Evolutionary conservation across 2,888 invertebrate genomes (phyloP).

Genomic region (Clivina fossor): DNA sequence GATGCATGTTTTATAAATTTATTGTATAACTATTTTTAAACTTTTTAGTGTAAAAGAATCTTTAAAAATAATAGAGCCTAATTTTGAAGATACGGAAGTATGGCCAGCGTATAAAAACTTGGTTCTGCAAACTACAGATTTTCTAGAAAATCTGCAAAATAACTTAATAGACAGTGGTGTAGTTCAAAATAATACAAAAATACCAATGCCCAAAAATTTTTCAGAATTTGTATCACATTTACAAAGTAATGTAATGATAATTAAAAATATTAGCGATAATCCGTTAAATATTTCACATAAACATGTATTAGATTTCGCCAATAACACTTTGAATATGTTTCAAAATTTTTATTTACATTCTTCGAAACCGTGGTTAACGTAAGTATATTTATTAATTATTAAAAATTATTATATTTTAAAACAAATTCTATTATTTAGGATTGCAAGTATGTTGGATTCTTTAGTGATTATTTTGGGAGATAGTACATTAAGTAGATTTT

Average conservation of each 20-base stretch:
- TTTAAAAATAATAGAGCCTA: slow-evolving; percentile 22
- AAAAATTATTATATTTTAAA: not conserved
- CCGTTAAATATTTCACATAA: too few species aligned
- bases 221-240: slow-evolving; percentile 1
- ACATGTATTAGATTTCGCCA: slow-evolving; percentile 8
- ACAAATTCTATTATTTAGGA: slow-evolving; percentile 8
- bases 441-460: slow-evolving; percentile 17
- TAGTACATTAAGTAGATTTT: slow-evolving; percentile 1
- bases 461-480: slow-evolving; percentile 3
- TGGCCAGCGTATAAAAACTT: slow-evolving; percentile 11
- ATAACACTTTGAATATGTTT: slow-evolving; percentile 6
- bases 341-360: slow-evolving; percentile 15
- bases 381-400: slow-evolving; percentile 8
- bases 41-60: slow-evolving; percentile 19
- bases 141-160: slow-evolving; percentile 8
- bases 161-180: slow-evolving; percentile 16
- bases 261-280: too few species aligned
- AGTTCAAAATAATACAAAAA: not conserved
- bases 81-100: slow-evolving; percentile 5
- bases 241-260: slow-evolving; percentile 4
- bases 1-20: too few species aligned
- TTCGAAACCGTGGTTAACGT: slow-evolving; percentile 19
- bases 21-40: not conserved
- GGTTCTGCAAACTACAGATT: slow-evolving; percentile 7
- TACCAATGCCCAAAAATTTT: slow-evolving; percentile 3